Evolutionary conservation across 1,140 invertebrate species (phyloP), one percentile per base, ranked within the genome.

Genomic region (Drosophila watanabei): DNA sequence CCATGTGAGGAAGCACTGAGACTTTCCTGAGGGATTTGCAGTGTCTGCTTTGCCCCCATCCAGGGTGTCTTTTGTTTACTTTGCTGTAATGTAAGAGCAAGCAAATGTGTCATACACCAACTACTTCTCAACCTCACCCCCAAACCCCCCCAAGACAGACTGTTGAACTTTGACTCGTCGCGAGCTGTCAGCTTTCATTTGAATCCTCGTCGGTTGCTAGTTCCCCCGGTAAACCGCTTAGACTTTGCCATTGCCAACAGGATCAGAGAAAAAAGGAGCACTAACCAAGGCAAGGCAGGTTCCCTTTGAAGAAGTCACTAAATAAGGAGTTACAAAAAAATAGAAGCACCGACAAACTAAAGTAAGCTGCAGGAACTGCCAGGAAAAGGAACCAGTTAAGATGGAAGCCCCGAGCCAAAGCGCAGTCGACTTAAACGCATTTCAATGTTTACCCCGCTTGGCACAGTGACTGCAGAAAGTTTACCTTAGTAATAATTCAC

Each of bases 111-210:
- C 79, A 51, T 32, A 41, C 46, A 33, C 35, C 18, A 52, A 41
- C 16, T 30, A 62, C 49, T 33, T 20, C 43, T 49, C 37, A 5
- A 14, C 37, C 41, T n/a, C n/a, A 16, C 54, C 28, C 32, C 63
- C 33, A 14, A 24, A 24, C 24, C 24, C n/a, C 48, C 28, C 51
- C 30, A 54, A 62, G 64, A 66, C 52, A 72, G 70, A 85, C 86
- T 88, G 85, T 90, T 90, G 85, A 88, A 88, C 85, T 88, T 79
- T 81, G 69, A 68, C 77, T 80, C 60, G 66, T 32, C 37, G 49
- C 65, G 72, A 52, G 68, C 56, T 71, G 75, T 65, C 69, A 64
- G 76, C 52, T 59, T 64, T 80, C 59, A 46, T 58, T 72, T 73
- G 52, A 80, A 83, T 72, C 72, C 54, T 52, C 66, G 62, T 52